A percentile compares a stretch with the other conserved stretches of the same genome.
Conservation (phyloP, 2,888 invertebrate species). For the Drosophila bunnanda region DNA sequence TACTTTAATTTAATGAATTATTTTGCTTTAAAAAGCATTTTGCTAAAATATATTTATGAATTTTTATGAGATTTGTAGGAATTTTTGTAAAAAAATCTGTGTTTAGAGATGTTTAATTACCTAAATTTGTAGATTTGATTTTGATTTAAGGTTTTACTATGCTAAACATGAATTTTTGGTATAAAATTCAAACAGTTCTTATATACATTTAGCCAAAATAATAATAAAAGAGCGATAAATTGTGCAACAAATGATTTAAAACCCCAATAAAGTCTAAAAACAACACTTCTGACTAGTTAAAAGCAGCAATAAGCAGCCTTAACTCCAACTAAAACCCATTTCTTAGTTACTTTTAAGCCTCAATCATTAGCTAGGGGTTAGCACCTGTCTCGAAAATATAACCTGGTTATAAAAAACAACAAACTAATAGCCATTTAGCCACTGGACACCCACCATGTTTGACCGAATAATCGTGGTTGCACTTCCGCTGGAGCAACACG, state of each 20-base stretch:
- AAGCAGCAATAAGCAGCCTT: background rate
- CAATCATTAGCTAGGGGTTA: background rate
- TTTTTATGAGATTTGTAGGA: too few relatives aligned
- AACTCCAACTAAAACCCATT: background rate
- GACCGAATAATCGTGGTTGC: conserved; percentile 1
- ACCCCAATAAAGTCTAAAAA: too few relatives aligned
- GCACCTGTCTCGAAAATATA: background rate
- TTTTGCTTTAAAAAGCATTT: too few relatives aligned
- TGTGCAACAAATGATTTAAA: background rate
- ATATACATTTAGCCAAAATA: too few relatives aligned
- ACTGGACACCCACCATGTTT: conserved; percentile 28
- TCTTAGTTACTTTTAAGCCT: background rate
- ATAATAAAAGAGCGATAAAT: background rate
- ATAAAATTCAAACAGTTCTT: background rate
- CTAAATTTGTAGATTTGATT: background rate
- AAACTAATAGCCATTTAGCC: conserved; percentile 2
- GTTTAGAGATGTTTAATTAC: too few relatives aligned
- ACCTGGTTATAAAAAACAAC: background rate
- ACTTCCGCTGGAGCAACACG: conserved; percentile 36
- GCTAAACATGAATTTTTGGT: background rate
- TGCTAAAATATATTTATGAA: too few relatives aligned
- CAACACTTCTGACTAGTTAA: background rate
- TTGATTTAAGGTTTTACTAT: background rate
- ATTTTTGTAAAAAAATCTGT: too few relatives aligned
- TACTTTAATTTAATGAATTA: too few relatives aligned